A percentile compares a stretch with the other conserved stretches of the same genome.
Conservation (phyloP, 1,140 invertebrate genomes). For the Mizuhopecten yessoensis region DNA sequence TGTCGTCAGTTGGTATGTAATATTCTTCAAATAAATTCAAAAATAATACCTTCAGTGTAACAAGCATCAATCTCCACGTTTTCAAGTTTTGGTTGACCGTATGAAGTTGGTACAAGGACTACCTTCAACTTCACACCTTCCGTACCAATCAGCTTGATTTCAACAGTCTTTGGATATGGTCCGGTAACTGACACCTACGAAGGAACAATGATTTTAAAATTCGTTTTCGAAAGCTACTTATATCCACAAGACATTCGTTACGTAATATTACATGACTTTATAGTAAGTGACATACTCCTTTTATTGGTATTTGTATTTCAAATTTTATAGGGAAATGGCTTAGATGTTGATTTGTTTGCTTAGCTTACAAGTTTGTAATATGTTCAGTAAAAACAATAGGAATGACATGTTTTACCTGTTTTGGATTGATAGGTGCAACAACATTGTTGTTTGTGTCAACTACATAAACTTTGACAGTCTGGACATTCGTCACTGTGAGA, state of each 20-base stretch:
- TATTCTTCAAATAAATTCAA: no score
- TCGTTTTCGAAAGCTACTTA: background rate
- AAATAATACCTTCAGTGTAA: background rate
- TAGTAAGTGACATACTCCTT: no score
- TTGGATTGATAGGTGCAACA: background rate
- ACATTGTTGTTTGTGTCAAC: background rate
- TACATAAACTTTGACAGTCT: background rate
- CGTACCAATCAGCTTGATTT: background rate
- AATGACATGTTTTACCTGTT: background rate
- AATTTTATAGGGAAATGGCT: no score
- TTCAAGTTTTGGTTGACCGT: background rate
- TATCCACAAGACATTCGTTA: no score
- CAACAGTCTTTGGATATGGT: background rate
- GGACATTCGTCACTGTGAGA: background rate
- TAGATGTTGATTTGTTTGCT: no score
- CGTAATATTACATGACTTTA: no score
- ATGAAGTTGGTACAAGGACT: background rate
- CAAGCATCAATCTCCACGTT: background rate
- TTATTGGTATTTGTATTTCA: no score
- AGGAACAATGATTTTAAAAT: background rate
- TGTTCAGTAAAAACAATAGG: no score
- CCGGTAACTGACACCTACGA: background rate
- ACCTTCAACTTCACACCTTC: background rate
- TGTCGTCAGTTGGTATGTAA: no score
- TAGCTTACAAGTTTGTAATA: no score